phyloP scores from a whole-genome alignment of 2,888 invertebrate species.

The Tipula confusa region DNA sequence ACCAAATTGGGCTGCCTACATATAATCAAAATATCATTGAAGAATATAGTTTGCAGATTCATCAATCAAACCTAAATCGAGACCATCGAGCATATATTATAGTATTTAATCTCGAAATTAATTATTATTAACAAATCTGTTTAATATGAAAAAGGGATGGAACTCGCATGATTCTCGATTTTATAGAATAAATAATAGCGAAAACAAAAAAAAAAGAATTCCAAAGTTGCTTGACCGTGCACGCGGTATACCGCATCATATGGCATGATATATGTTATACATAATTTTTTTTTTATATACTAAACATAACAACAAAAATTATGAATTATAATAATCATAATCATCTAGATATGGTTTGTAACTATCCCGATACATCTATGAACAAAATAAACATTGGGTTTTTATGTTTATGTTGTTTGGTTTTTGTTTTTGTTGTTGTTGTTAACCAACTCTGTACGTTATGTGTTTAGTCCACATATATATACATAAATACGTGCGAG shows the following conservation, averaged over 20 bases:
- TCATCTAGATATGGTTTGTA: conserved; percentile 3
- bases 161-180: neutral
- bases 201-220: neutral
- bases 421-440: no score
- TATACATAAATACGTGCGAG: neutral
- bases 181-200: neutral
- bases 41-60: neutral
- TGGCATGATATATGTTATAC: neutral
- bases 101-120: conserved; percentile 7
- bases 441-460: neutral
- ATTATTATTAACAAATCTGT: neutral
- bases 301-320: neutral
- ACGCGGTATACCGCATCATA: neutral
- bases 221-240: neutral
- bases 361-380: neutral
- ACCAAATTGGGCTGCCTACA: neutral
- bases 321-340: conserved; percentile 9
- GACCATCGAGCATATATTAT: neutral
- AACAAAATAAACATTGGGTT: conserved; percentile 9
- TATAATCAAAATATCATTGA: neutral
- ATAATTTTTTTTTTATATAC: no score
- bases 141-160: neutral
- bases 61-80: neutral
- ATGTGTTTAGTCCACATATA: neutral
- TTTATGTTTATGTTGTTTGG: neutral